These are phyloP conservation scores for Cerastoderma edule DNA, from an alignment of 2,888 invertebrate species.

Conservation along the genomic window DNA sequence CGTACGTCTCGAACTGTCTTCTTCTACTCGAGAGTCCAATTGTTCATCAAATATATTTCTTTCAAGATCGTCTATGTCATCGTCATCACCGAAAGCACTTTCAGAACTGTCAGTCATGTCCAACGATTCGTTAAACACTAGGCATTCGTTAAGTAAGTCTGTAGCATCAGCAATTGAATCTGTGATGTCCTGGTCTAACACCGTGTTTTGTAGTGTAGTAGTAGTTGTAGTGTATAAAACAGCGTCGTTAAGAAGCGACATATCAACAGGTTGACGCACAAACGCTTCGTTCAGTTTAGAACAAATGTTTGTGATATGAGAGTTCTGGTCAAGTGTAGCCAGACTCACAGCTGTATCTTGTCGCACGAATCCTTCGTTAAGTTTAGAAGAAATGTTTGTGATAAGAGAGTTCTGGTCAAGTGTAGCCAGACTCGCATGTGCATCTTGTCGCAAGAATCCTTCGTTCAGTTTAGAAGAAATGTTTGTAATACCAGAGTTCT, in stretches of 20 bases:
- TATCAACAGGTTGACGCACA: not conserved
- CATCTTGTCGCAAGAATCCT: too few relatives aligned
- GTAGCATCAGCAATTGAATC: not conserved
- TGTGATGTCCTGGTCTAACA: not conserved
- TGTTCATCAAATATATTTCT: constrained; percentile 14
- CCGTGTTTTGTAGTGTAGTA: not conserved
- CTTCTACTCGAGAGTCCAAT: not conserved
- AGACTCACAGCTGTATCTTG: too few relatives aligned
- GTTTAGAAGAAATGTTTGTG: too few relatives aligned
- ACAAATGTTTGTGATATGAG: too few relatives aligned
- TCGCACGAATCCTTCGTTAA: too few relatives aligned
- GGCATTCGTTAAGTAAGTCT: constrained; percentile 9
- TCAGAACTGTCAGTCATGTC: not conserved
- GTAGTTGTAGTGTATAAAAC: constrained; percentile 1
- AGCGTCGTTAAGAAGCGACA: constrained; percentile 15
- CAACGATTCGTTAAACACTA: not conserved
- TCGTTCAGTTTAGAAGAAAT: too few relatives aligned
- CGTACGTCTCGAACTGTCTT: too few relatives aligned
- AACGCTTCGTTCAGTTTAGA: constrained; percentile 13
- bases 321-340: too few relatives aligned
- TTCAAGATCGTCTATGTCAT: constrained; percentile 12
- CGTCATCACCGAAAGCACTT: constrained; percentile 11
- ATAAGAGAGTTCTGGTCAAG: too few relatives aligned
- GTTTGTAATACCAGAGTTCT: too few relatives aligned
- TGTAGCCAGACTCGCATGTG: too few relatives aligned